A percentile compares a stretch with the other conserved stretches of the same genome.
These are phyloP conservation scores for Spodoptera exigua DNA, from an alignment of 2,888 invertebrate species.

Conservation along the genomic window DNA sequence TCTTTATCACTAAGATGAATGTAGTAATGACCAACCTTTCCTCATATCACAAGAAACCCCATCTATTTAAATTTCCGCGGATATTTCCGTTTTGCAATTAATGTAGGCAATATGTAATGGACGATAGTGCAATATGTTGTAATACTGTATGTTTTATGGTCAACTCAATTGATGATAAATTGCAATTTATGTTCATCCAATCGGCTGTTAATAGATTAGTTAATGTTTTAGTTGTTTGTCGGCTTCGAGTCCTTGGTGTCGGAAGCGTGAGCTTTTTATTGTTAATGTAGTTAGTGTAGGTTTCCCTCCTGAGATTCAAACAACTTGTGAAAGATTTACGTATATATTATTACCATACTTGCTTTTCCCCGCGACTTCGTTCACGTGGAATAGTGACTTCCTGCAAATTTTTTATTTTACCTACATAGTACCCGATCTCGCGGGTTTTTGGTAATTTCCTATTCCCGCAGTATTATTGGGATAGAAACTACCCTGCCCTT, in stretches of 20 bases:
- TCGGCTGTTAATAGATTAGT: constrained; percentile 18
- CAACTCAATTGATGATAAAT: constrained; percentile 23
- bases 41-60: constrained; percentile 24
- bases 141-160: constrained; percentile 15
- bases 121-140: not conserved
- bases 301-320: not conserved
- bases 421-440: too few relatives aligned
- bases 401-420: too few relatives aligned
- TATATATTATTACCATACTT: too few relatives aligned
- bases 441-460: too few relatives aligned
- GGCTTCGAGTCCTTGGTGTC: constrained; percentile 11
- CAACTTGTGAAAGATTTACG: not conserved
- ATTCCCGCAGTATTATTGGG: too few relatives aligned
- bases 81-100: not conserved
- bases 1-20: constrained; percentile 42
- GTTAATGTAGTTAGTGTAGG: not conserved
- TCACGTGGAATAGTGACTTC: too few relatives aligned
- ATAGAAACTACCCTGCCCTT: too few relatives aligned
- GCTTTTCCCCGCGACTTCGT: too few relatives aligned
- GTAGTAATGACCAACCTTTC: constrained; percentile 49
- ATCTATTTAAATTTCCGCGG: constrained; percentile 12
- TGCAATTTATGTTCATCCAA: constrained; percentile 15
- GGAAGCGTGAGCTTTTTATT: constrained; percentile 4
- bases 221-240: constrained; percentile 19
- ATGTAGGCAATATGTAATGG: not conserved